These are phyloP conservation scores for Oceanodroma leucorhoa DNA, from an alignment of 2,797 vertebrate genomes.

Conservation along the genomic window DNA sequence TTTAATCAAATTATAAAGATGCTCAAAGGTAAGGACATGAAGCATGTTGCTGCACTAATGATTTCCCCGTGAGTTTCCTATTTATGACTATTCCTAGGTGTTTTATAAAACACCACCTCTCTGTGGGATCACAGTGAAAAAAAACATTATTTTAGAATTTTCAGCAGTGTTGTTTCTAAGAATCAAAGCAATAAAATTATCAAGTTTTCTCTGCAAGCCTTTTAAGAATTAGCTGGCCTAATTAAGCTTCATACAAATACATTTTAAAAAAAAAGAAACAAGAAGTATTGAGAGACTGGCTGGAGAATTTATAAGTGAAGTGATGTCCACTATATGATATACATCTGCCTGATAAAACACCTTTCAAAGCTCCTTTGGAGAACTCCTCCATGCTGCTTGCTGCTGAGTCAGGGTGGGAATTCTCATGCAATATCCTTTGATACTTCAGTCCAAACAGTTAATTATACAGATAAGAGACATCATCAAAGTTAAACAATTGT, in stretches of 20 bases:
- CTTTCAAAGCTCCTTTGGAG: not conserved
- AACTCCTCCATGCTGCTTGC: not conserved
- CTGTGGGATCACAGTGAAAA: not conserved
- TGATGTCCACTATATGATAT: not conserved
- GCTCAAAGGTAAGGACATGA: not conserved
- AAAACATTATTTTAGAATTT: not conserved
- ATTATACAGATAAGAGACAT: slow-evolving; percentile 10
- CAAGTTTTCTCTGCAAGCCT: not conserved
- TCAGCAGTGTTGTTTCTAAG: not conserved
- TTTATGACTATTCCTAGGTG: not conserved
- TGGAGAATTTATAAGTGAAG: not conserved
- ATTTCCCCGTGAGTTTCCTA: not conserved
- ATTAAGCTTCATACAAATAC: not conserved
- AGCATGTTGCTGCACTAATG: not conserved
- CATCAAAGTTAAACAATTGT: not conserved
- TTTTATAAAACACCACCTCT: not conserved
- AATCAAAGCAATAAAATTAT: not conserved
- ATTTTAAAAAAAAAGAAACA: not conserved
- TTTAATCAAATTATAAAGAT: not conserved
- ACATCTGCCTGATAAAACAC: not conserved
- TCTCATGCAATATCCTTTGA: not conserved
- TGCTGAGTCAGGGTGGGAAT: slow-evolving; percentile 9
- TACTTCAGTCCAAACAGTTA: slow-evolving; percentile 6
- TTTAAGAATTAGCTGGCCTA: not conserved
- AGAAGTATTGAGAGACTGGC: not conserved